These are phyloP conservation scores for Pitta sordida DNA, from an alignment of 2,113 vertebrate genomes.

Conservation along the genomic window DNA sequence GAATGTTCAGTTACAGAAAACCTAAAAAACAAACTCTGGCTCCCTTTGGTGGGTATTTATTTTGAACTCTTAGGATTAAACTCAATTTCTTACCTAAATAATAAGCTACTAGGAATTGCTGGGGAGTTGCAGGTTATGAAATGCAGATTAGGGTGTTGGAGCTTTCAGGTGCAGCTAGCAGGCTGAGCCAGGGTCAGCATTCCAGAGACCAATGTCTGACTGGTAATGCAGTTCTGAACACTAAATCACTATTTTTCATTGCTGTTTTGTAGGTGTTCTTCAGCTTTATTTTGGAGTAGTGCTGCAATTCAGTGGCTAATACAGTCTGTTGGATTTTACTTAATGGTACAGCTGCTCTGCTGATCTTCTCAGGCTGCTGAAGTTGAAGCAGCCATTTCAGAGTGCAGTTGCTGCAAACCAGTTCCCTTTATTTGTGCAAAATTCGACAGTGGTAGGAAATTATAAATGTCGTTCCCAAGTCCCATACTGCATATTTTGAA, in stretches of 20 bases:
- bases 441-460: neutral
- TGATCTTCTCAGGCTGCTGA: neutral
- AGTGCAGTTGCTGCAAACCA: neutral
- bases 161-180: neutral
- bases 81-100: neutral
- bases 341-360: neutral
- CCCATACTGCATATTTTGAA: neutral
- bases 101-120: neutral
- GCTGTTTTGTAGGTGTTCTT: neutral
- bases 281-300: neutral
- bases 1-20: neutral
- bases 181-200: neutral
- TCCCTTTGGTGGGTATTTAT: neutral
- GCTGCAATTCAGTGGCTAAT: neutral
- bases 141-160: neutral
- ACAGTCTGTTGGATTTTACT: neutral
- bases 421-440: neutral
- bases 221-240: neutral
- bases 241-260: neutral
- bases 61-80: neutral
- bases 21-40: neutral
- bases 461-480: fast-evolving
- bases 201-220: neutral
- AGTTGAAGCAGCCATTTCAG: neutral
- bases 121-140: neutral